These are phyloP conservation scores for Cossypha niveicapilla DNA, from an alignment of 2,797 vertebrate genomes.

Conservation along the genomic window DNA sequence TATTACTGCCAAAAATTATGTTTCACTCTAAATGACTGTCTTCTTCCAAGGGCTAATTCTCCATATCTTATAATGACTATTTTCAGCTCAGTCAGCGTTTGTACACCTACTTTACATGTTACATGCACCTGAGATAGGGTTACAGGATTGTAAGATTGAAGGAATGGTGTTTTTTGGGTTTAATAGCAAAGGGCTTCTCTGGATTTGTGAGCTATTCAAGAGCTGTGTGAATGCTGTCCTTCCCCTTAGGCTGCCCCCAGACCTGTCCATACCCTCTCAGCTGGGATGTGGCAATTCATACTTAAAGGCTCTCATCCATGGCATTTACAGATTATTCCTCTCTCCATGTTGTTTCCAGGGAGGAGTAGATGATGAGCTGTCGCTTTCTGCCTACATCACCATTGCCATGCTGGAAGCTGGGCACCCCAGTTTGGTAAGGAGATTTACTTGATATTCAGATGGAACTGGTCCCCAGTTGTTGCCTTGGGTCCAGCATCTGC, in stretches of 20 bases:
- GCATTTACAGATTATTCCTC: neutral
- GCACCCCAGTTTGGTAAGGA: constrained; percentile 51
- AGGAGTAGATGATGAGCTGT: constrained; percentile 37
- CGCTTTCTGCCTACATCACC: constrained; percentile 55
- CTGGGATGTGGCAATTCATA: neutral
- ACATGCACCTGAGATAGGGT: neutral
- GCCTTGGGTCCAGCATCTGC: neutral
- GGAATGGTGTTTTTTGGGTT: neutral
- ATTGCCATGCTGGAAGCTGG: constrained; percentile 69
- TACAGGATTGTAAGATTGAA: neutral
- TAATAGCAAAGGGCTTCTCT: neutral
- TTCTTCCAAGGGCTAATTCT: neutral
- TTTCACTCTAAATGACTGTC: neutral
- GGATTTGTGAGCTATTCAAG: neutral
- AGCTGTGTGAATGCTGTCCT: neutral
- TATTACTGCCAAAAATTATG: neutral
- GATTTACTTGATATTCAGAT: neutral
- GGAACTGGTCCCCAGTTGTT: neutral
- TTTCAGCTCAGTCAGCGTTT: neutral
- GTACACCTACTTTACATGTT: neutral
- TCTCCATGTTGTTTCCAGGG: constrained; percentile 40
- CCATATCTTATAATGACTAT: neutral
- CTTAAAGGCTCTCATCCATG: neutral
- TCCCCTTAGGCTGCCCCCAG: neutral
- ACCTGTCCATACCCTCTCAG: neutral